Evolutionary conservation across 2,888 invertebrate species (phyloP).

Genomic region (Eristalis arbustorum): DNA sequence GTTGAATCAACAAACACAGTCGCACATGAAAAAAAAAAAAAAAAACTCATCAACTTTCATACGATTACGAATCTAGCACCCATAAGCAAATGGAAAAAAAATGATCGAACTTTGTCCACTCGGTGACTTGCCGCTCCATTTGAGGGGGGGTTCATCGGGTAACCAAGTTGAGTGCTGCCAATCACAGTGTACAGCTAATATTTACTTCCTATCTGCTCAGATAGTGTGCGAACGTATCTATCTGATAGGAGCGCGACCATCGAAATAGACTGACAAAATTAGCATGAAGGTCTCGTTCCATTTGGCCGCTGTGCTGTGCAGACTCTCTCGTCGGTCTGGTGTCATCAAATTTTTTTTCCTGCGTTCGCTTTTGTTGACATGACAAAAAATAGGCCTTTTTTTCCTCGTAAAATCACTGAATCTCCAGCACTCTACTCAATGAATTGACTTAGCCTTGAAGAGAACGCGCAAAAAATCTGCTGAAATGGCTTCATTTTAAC

Average conservation of each 20-base stretch:
- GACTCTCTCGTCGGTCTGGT: background rate
- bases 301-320: background rate
- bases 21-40: no score
- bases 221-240: constrained; percentile 5
- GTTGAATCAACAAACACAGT: background rate
- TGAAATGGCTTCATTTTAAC: no score
- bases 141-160: background rate
- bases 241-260: constrained; percentile 6
- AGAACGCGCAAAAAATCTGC: no score
- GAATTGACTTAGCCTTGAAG: no score
- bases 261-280: constrained; percentile 27
- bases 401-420: no score
- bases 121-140: constrained; percentile 4
- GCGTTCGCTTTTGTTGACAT: background rate
- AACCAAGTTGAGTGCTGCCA: background rate
- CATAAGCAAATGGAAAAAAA: background rate
- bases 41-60: background rate
- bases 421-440: no score
- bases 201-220: background rate
- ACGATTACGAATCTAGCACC: background rate
- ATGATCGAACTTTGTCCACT: constrained; percentile 14
- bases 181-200: background rate
- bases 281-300: constrained; percentile 14
- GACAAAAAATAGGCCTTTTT: background rate
- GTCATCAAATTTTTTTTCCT: background rate